Base-by-base conservation (phyloP, 1,140 invertebrate genomes). In the Zaprionus capensis region DNA sequence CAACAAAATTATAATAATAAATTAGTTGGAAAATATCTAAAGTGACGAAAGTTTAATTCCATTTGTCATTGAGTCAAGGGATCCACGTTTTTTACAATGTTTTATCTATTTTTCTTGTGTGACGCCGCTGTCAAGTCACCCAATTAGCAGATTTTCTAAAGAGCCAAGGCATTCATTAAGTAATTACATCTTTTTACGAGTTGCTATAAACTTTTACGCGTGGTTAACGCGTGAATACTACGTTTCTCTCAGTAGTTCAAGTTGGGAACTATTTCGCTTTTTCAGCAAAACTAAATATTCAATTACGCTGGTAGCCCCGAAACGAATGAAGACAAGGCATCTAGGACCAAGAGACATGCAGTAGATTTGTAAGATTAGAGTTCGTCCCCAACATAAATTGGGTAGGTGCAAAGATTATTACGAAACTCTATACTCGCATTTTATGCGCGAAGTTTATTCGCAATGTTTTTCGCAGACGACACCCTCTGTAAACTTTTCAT, bases 341-440 rank as follows among this genome's bases (percentile, higher is more conserved):
- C 9, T 11, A 34, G 31, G 9, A 44, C 38, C 15, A n/a, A 44
- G 0, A 14, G 4, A 15, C 14, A 0, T 17, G 4, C 6, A 44
- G 41, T 44, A 44, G 7, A 44, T 17, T 44, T n/a, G 6, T 17
- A 2, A 44, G 41, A 9, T 44, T 44, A 44, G n/a, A 46, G 41
- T 17, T n/a, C 15, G 15, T n/a, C 2, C 38, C 38, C 6, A 41
- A 41, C 14, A 41, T 41, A 41, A 41, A 41, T 14, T 41, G 5
- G 5, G 46, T 74, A 74, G 58, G 70, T 74, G 66, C 63, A 74
- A 63, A 67, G 71, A 74, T 69, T 74, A 74, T 74, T 69, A 74
- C 57, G 71, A 57, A 66, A 69, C 69, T 69, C 14, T 38, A 38
- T 15, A 38, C 14, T 38, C 36, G 14, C 14, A 38, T 38, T 38